Base-by-base conservation (phyloP, 2,797 vertebrate species). In the Coranthus polyacanthus region DNA sequence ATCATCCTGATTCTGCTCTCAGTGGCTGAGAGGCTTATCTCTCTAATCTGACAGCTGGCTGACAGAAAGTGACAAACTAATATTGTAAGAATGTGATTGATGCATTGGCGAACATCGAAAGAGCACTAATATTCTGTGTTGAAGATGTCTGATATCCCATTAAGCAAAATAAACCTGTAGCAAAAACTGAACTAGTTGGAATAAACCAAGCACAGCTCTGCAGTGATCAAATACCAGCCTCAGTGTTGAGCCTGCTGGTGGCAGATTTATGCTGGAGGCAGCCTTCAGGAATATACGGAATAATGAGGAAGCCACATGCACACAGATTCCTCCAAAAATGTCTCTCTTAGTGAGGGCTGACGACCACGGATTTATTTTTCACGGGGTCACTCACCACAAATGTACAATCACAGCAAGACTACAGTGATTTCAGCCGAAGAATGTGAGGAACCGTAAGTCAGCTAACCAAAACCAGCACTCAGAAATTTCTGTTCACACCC, bases 201-300 rank as follows among this genome's bases (percentile, higher is more conserved):
- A 42, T 20, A 73, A 50, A 50, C 21, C 2, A 20, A 42, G 42
- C 26, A 5, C 15, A 17, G 50, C 80, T 60, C 60, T 24, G 62
- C 43, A 51, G 57, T 50, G 47, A 78, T 78, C 62, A 66, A 72
- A 78, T 37, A 71, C 5, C 53, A 61, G 43, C 70, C 57, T 36
- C 20, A 17, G 63, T 17, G 43, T 16, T 16, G 46, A 82, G 72
- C 53, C 5, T 39, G 74, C 78, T 66, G 29, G 56, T 71, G 72
- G 76, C 70, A 46, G 41, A 54, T 29, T 67, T 49, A 66, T 0
- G 58, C 79, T 82, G 76, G 60, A 77, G 82, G 77, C 83, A 51
- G 62, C 58, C 62, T 69, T 72, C 67, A 67, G 75, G 73, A 68
- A 74, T 49, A 68, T 49, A 43, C 52, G 62, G 59, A 80, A 57